Evolutionary conservation across 2,797 vertebrate species (phyloP), one percentile per base, ranked within the genome.

Genomic region (Anas flavirostris): DNA sequence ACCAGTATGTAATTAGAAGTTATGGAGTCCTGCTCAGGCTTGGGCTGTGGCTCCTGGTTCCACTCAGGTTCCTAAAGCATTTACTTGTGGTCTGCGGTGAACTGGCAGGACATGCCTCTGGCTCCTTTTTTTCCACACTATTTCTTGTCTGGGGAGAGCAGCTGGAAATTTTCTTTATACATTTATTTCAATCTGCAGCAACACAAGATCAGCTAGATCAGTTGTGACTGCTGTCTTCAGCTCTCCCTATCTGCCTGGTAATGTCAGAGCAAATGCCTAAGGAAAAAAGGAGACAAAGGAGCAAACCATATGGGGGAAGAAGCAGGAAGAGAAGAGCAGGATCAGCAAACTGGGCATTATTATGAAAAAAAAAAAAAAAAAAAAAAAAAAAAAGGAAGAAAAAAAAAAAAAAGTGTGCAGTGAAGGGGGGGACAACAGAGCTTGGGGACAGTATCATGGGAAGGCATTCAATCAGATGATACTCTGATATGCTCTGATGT

Each of bases 81-180:
- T 82, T 91, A 23, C 33, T 88, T 74, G 62, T 0, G 0, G 21
- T 86, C 58, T 90, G n/a, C 0, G 0, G 35, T 56, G 50, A 83
- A 16, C 37, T 73, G 35, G 37, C 33, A 86, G 69, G 50, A 75
- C 12, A 39, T 1, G 1, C 17, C 23, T 68, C 23, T 82, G 44
- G 52, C 7, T 86, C 11, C 10, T 93, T 92, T 91, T 41, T 84
- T 94, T 76, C 59, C 52, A 37, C 26, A 11, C 6, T 84, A 28
- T 82, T 86, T 73, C 48, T 90, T 90, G 33, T 28, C 31, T 86
- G 28, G 9, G 17, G 21, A 58, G 8, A 90, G 8, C 63, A 74
- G 48, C 48, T 90, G 75, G n/a, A 85, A 95, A 37, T 74, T 43
- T 52, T 33, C 23, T 62, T 82, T 70, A 8, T 64, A 23, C 13